Evolutionary conservation across 2,888 invertebrate genomes (phyloP).

Genomic region (Acleris cristana): DNA sequence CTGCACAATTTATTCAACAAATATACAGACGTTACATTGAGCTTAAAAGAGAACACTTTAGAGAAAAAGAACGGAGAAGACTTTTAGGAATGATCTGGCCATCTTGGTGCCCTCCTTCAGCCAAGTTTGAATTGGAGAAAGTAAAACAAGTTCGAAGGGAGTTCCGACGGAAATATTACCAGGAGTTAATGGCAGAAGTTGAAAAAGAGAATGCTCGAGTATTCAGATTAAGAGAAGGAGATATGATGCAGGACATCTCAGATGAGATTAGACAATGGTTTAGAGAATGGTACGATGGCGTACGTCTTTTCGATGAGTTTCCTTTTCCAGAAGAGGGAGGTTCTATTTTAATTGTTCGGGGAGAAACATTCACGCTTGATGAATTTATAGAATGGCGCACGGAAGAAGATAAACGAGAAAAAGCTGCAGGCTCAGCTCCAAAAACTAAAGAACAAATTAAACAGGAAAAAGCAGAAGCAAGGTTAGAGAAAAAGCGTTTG

Average conservation of each 20-base stretch:
- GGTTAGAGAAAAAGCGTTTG: constrained; percentile 69
- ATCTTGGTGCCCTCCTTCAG: constrained; percentile 71
- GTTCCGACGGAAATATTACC: constrained; percentile 71
- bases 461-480: constrained; percentile 68
- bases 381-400: constrained; percentile 80
- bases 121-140: constrained; percentile 72
- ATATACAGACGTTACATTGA: constrained; percentile 73
- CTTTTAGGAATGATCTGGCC: constrained; percentile 84
- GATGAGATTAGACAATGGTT: constrained; percentile 91
- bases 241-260: constrained; percentile 89
- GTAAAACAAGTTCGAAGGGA: constrained; percentile 74
- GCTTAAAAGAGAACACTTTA: constrained; percentile 64
- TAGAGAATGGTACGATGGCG: constrained; percentile 83
- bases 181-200: constrained; percentile 71
- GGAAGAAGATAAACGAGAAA: constrained; percentile 63
- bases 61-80: constrained; percentile 69
- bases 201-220: constrained; percentile 79
- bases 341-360: constrained; percentile 82
- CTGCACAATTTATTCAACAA: constrained; percentile 59
- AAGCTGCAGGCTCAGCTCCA: constrained; percentile 61
- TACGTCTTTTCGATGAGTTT: constrained; percentile 87
- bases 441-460: constrained; percentile 76
- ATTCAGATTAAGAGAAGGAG: constrained; percentile 77
- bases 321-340: constrained; percentile 90
- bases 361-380: constrained; percentile 84